These are phyloP conservation scores for Calidris pugnax DNA, from an alignment of 2,113 vertebrate species.

Conservation along the genomic window DNA sequence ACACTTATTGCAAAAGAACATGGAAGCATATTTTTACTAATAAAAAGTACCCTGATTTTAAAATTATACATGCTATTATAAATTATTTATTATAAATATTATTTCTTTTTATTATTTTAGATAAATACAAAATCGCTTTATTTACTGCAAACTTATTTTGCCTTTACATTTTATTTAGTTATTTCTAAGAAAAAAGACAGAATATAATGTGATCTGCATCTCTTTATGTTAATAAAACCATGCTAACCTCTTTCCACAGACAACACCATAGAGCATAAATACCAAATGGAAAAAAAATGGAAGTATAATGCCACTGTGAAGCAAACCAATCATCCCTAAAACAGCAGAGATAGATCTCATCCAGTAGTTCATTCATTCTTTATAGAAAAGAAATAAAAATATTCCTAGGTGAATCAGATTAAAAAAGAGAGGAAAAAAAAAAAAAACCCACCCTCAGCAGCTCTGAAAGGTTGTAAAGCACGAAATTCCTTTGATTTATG, in stretches of 20 bases:
- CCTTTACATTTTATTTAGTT: background rate
- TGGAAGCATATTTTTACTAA: background rate
- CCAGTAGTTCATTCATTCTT: constrained; percentile 65
- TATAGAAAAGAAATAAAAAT: constrained; percentile 62
- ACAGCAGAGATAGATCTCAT: constrained; percentile 52
- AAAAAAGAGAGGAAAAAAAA: background rate
- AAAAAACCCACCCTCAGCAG: background rate
- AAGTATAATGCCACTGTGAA: constrained; percentile 39
- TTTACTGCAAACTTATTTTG: background rate
- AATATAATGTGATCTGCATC: constrained; percentile 57
- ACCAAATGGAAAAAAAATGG: constrained; percentile 65
- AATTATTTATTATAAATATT: background rate
- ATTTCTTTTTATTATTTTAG: background rate
- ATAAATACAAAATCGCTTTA: background rate
- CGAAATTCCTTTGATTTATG: constrained; percentile 75
- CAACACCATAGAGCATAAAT: constrained; percentile 54
- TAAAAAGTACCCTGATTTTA: background rate
- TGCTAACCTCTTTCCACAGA: constrained; percentile 53
- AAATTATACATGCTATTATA: background rate
- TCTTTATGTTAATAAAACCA: constrained; percentile 66
- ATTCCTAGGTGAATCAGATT: constrained; percentile 68
- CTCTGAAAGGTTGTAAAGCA: constrained; percentile 63
- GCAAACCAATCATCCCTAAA: constrained; percentile 63
- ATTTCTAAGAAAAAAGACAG: background rate
- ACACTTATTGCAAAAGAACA: background rate